Base-by-base conservation (phyloP, 2,888 invertebrate genomes). In the Caenorhabditis afra region DNA sequence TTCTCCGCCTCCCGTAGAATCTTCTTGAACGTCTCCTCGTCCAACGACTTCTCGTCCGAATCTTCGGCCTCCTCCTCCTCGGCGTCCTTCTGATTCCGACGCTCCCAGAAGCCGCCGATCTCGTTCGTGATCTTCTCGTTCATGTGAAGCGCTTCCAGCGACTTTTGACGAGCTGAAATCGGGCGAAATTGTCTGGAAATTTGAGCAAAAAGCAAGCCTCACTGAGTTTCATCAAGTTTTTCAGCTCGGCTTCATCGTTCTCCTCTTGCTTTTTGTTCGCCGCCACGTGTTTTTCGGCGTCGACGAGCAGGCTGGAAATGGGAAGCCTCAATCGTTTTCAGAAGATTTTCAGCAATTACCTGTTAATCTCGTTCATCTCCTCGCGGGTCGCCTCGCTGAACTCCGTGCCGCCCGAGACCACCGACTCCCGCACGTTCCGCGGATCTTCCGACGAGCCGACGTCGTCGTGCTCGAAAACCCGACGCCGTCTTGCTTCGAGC, bases 1-100 rank as follows among this genome's bases (percentile, higher is more conserved):
- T 62, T 64, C 64, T 86, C 86, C 11, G 86, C 86, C 76, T 86
- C 86, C 14, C 61, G 58, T 1, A 86, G 57, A 37, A 86, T 84
- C 49, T 68, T 71, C 22, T 64, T 62, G 44, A 86, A 35, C 1
- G 80, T 84, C 77, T 83, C 86, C 35, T 83, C 84, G 45, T 84
- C 84, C 29, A 84, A 29, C 18, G 73, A 73, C 57, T 74, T 75
- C 18, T 81, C 79, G 11, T 79, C 64, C 11, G 41, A 41, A 41
- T 73, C 79, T 14, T 65, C 74, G 10, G 16, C 16, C n/a, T 11
- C 66, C 35, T n/a, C n/a, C n/a, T n/a, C n/a, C n/a, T n/a, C n/a
- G n/a, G n/a, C n/a, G n/a, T 52, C 41, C 64, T 83, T 83, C 12
- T 79, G 71, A n/a, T 79, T 81, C 50, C 73, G 82, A 14, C 68